phyloP scores from a whole-genome alignment of 30 jellyfish, hydroid and myxozoan species.

The Aurelia aurita complex sp. Pacific region DNA sequence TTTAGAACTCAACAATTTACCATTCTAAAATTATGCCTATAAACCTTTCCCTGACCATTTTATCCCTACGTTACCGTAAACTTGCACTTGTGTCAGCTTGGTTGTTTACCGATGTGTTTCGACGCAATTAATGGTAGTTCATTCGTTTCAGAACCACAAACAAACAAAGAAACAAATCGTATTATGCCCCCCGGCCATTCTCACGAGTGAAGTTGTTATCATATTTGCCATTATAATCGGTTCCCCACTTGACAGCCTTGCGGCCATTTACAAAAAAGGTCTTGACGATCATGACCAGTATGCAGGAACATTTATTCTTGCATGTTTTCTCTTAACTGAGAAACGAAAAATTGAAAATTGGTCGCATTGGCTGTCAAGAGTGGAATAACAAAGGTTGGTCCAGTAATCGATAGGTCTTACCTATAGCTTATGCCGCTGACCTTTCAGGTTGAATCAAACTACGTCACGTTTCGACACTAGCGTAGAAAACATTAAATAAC shows the following conservation, averaged over 20 bases:
- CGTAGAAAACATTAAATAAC: constrained; percentile 2
- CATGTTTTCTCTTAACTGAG: too few relatives aligned
- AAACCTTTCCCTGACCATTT: not conserved
- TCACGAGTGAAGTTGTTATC: not conserved
- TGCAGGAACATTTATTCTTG: too few relatives aligned
- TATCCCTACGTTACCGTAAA: not conserved
- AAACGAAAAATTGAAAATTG: too few relatives aligned
- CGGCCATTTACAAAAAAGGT: too few relatives aligned
- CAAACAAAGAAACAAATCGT: not conserved
- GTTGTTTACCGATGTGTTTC: not conserved
- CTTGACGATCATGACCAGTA: too few relatives aligned
- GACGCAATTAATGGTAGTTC: not conserved
- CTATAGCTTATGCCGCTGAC: not conserved
- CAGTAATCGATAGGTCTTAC: constrained; percentile 4
- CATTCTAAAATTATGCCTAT: too few relatives aligned
- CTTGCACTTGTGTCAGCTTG: not conserved
- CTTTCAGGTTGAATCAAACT: not conserved
- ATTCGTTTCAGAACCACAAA: not conserved
- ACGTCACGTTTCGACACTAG: not conserved
- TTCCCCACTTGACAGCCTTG: too few relatives aligned
- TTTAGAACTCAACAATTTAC: too few relatives aligned
- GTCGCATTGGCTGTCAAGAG: not conserved
- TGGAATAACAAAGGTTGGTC: constrained; percentile 4
- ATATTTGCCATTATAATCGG: not conserved
- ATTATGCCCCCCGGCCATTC: not conserved